These are phyloP conservation scores for Piprites chloris DNA, from an alignment of 2,113 vertebrate genomes.

Conservation along the genomic window DNA sequence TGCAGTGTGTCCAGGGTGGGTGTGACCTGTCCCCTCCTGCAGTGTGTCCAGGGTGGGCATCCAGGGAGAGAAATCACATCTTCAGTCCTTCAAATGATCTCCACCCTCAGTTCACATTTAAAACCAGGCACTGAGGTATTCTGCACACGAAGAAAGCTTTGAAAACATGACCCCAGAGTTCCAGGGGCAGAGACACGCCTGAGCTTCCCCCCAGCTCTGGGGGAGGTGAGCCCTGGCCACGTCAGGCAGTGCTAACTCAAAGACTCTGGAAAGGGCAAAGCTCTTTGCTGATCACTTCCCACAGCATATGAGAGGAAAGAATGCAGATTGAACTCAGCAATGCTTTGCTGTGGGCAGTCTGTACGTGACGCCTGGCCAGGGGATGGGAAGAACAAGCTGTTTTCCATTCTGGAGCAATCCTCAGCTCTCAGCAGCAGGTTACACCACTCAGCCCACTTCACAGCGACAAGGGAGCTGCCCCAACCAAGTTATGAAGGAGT, in stretches of 20 bases:
- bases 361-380: not conserved
- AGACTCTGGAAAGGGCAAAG: not conserved
- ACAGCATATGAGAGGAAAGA: not conserved
- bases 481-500: not conserved
- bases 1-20: not conserved
- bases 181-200: not conserved
- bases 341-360: not conserved
- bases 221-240: not conserved
- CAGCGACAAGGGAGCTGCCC: not conserved
- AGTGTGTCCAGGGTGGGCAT: not conserved
- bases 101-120: not conserved
- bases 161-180: conserved; percentile 39
- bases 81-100: not conserved
- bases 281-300: not conserved
- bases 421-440: not conserved
- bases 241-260: not conserved
- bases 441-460: not conserved
- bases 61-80: not conserved
- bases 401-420: conserved; percentile 18
- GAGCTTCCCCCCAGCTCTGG: not conserved
- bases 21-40: not conserved
- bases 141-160: not conserved
- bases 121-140: not conserved
- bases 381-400: not conserved
- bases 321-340: not conserved